These are phyloP conservation scores for Pygocentrus nattereri DNA, from an alignment of 2,797 vertebrate genomes.

Conservation along the genomic window DNA sequence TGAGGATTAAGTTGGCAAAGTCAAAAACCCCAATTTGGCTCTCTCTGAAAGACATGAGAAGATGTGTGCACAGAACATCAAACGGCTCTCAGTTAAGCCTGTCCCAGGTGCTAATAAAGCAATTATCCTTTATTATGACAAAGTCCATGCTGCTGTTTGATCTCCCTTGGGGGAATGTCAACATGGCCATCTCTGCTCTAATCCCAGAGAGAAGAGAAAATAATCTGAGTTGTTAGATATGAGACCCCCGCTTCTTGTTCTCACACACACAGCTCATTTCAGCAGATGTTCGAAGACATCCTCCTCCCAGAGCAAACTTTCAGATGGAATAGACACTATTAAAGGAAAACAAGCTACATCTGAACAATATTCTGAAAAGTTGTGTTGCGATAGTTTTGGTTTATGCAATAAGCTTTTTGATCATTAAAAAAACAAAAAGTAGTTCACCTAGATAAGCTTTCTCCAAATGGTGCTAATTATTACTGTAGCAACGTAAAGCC, in stretches of 20 bases:
- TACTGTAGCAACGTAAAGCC: not conserved
- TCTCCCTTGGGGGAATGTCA: conserved; percentile 31
- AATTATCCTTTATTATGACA: conserved; percentile 49
- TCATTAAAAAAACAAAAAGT: not conserved
- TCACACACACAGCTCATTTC: not conserved
- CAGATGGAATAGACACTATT: not conserved
- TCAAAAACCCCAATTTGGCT: conserved; percentile 46
- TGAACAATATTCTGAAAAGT: not conserved
- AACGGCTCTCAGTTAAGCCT: conserved; percentile 11
- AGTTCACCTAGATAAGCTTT: not conserved
- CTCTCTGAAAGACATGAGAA: conserved; percentile 31
- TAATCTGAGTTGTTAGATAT: conserved; percentile 43
- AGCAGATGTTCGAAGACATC: not conserved
- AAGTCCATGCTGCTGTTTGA: conserved; percentile 33
- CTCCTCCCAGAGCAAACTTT: not conserved
- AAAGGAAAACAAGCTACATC: not conserved
- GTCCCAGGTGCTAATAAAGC: conserved; percentile 53
- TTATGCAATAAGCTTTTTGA: not conserved
- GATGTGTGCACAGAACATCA: conserved; percentile 16
- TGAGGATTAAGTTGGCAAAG: conserved; percentile 38
- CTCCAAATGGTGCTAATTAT: not conserved
- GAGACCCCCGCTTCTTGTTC: not conserved
- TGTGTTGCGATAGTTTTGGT: not conserved
- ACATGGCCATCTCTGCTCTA: conserved; percentile 34
- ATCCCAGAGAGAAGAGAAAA: conserved; percentile 39